Conservation (phyloP, 2,797 vertebrate genomes). For the Enteromius trimaculatus region DNA sequence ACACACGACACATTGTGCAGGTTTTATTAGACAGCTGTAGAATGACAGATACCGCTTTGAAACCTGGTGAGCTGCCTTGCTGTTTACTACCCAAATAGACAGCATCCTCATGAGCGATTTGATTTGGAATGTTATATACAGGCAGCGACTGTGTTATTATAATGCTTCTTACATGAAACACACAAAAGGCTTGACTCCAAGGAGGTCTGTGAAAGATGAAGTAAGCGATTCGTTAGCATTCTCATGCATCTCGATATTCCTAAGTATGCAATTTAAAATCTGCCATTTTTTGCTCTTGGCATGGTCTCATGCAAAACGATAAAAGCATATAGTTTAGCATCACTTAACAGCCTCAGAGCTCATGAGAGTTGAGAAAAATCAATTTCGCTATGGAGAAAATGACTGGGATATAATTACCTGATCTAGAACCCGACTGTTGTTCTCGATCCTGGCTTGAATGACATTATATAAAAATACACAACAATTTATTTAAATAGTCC, state of each 20-base stretch:
- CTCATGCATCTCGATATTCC: not conserved
- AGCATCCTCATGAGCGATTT: not conserved
- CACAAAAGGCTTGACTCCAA: not conserved
- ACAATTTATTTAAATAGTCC: not conserved
- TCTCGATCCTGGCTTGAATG: not conserved
- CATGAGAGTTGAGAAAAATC: not conserved
- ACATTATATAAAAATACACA: not conserved
- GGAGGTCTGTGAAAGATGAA: not conserved
- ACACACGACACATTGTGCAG: not conserved
- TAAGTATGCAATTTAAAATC: not conserved
- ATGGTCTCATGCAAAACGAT: not conserved
- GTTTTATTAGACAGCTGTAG: conserved; percentile 1
- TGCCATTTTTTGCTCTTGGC: not conserved
- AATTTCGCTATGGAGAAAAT: not conserved
- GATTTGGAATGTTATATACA: not conserved
- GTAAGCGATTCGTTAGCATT: not conserved
- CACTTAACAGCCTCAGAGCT: conserved; percentile 12
- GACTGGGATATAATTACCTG: not conserved
- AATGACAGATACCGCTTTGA: not conserved
- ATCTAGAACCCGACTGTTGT: not conserved
- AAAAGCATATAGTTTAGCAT: not conserved
- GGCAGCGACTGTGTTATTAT: not conserved
- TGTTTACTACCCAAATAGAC: conserved; percentile 8
- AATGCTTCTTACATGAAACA: not conserved
- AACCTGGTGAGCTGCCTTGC: conserved; percentile 43